A percentile compares a stretch with the other conserved stretches of the same genome.
phyloP scores from a whole-genome alignment of 2,888 invertebrate genomes.

The Keiferia lycopersicella region DNA sequence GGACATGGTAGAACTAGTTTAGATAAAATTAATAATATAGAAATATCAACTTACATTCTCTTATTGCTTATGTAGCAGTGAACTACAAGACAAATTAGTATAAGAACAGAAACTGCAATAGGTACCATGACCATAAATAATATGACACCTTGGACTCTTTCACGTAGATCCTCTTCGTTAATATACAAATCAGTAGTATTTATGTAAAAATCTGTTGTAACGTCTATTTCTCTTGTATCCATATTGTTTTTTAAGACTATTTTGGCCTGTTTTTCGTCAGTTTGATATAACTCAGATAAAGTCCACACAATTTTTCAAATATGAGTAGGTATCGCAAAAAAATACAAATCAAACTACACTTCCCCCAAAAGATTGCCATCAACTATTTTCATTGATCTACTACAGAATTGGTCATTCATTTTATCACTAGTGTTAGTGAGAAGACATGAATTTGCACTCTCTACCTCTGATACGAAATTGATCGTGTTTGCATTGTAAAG shows the following conservation, averaged over 20 bases:
- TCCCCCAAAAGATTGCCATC: background rate
- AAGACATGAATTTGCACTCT: background rate
- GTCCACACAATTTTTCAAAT: too few species aligned
- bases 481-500: background rate
- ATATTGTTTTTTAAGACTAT: background rate
- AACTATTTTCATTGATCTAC: background rate
- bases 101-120: background rate
- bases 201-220: background rate
- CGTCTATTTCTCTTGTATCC: background rate
- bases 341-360: background rate
- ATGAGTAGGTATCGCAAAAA: background rate
- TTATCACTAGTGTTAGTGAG: background rate
- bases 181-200: background rate
- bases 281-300: too few species aligned
- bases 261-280: background rate
- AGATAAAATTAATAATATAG: too few species aligned
- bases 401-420: too few species aligned
- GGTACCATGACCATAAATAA: background rate
- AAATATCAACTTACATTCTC: conserved; percentile 14
- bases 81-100: background rate
- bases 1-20: too few species aligned
- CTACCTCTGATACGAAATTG: background rate
- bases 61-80: background rate
- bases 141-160: background rate
- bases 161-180: background rate